Percentiles rank a stretch among this genome's conserved stretches.
These are phyloP conservation scores for Oligia latruncula DNA, from an alignment of 2,888 invertebrate species.

Conservation along the genomic window DNA sequence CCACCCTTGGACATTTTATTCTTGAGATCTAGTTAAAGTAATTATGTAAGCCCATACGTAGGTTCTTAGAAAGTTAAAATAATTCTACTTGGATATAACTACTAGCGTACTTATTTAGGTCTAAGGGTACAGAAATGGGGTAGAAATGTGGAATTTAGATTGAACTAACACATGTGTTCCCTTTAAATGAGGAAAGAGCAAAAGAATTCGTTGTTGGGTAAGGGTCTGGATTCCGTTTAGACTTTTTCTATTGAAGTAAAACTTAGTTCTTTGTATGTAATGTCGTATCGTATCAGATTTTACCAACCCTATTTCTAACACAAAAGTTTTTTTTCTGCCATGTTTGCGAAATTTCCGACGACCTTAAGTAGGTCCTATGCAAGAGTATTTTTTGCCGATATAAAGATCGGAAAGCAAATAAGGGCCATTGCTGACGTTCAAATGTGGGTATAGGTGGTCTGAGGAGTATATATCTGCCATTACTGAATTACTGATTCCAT, in stretches of 20 bases:
- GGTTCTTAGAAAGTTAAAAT: constrained; percentile 32
- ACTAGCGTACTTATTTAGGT: constrained; percentile 33
- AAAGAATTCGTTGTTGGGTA: not conserved
- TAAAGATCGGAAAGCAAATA: constrained; percentile 22
- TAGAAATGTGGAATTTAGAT: constrained; percentile 37
- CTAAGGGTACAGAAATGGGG: constrained; percentile 17
- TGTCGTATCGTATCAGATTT: constrained; percentile 8
- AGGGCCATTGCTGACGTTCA: constrained; percentile 24
- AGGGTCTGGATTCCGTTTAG: not conserved
- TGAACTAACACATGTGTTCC: constrained; percentile 18
- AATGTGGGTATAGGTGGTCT: constrained; percentile 32
- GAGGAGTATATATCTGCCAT: constrained; percentile 33
- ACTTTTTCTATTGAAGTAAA: constrained; percentile 22
- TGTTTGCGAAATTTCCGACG: not conserved
- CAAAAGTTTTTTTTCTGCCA: not conserved
- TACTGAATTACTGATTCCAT: constrained; percentile 32
- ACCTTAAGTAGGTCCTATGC: not conserved
- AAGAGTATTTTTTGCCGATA: not conserved
- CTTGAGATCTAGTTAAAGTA: constrained; percentile 29
- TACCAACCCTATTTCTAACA: not conserved
- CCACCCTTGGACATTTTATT: constrained; percentile 23
- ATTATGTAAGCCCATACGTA: constrained; percentile 20
- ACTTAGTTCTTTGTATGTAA: not conserved
- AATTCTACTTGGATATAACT: constrained; percentile 43
- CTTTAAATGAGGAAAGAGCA: not conserved